Percentiles rank a stretch among this genome's conserved stretches.
These are phyloP conservation scores for Drosophila simulans DNA, from an alignment of 1,140 invertebrate species.

Conservation along the genomic window DNA sequence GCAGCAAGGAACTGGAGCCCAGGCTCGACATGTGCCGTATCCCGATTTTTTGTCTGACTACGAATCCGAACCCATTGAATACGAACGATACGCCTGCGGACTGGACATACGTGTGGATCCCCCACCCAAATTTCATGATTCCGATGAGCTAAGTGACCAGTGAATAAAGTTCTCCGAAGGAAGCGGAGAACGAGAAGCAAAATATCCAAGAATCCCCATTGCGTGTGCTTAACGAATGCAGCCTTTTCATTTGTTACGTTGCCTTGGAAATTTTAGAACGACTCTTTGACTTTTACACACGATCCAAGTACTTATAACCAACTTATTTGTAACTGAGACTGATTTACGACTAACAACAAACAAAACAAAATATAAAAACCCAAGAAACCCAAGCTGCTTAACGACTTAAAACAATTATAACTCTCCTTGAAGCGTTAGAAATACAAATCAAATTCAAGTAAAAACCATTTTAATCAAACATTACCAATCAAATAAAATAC, in stretches of 20 bases:
- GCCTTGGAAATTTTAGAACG: constrained; percentile 71
- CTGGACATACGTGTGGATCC: constrained; percentile 82
- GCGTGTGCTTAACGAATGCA: constrained; percentile 45
- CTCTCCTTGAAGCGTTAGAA: constrained; percentile 54
- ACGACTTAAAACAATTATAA: constrained; percentile 37
- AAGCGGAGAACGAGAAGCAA: background rate
- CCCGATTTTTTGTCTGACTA: constrained; percentile 84
- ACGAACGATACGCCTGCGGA: constrained; percentile 78
- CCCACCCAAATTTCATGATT: constrained; percentile 81
- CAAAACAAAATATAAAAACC: constrained; percentile 25
- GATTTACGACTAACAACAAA: constrained; percentile 67
- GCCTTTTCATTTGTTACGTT: constrained; percentile 75
- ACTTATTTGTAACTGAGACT: constrained; percentile 83
- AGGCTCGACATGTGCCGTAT: constrained; percentile 64
- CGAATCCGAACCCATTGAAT: constrained; percentile 80
- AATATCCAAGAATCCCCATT: constrained; percentile 5
- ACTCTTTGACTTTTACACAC: constrained; percentile 72
- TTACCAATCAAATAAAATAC: constrained; percentile 52
- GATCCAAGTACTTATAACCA: constrained; percentile 75
- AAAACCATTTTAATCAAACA: constrained; percentile 74
- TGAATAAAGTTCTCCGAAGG: constrained; percentile 19
- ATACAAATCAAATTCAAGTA: constrained; percentile 61
- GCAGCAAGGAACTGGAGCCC: constrained; percentile 2
- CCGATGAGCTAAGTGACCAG: constrained; percentile 78
- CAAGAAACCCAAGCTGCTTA: constrained; percentile 32